Evolutionary conservation across 2,888 invertebrate species (phyloP).

Genomic region (Eurois occulta): DNA sequence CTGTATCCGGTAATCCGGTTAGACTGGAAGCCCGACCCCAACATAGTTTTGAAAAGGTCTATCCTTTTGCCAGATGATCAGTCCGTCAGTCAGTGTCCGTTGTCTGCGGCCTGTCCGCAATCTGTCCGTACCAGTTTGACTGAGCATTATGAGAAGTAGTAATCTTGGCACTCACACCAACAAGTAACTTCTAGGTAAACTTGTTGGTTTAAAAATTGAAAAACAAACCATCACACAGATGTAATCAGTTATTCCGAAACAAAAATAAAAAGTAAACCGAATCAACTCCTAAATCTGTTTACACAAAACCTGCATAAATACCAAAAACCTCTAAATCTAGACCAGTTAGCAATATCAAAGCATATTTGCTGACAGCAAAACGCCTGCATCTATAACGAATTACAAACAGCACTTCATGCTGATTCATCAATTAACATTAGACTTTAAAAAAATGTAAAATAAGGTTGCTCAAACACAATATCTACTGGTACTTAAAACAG

Average conservation of each 20-base stretch:
- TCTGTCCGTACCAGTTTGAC: no score
- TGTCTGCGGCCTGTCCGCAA: no score
- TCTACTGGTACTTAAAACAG: conserved; percentile 19
- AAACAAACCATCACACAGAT: background rate
- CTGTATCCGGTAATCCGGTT: no score
- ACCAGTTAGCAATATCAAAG: background rate
- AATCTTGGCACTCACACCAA: background rate
- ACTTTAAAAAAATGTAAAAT: conserved; percentile 28
- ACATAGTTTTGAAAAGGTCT: no score
- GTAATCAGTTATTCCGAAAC: rapidly evolving
- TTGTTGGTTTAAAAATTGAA: background rate
- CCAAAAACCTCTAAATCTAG: conserved; percentile 8
- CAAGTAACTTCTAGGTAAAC: background rate
- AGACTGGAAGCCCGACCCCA: no score
- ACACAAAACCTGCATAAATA: background rate
- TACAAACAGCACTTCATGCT: conserved; percentile 25
- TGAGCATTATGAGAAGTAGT: no score
- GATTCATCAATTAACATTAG: conserved; percentile 52
- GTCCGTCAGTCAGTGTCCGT: no score
- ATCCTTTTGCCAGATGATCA: no score
- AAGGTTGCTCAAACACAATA: conserved; percentile 53
- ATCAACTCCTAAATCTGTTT: background rate
- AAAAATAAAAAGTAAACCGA: background rate
- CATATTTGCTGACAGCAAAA: background rate
- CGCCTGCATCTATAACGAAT: conserved; percentile 13